phyloP scores from a whole-genome alignment of 2,113 vertebrate genomes.

The Verasper variegatus region DNA sequence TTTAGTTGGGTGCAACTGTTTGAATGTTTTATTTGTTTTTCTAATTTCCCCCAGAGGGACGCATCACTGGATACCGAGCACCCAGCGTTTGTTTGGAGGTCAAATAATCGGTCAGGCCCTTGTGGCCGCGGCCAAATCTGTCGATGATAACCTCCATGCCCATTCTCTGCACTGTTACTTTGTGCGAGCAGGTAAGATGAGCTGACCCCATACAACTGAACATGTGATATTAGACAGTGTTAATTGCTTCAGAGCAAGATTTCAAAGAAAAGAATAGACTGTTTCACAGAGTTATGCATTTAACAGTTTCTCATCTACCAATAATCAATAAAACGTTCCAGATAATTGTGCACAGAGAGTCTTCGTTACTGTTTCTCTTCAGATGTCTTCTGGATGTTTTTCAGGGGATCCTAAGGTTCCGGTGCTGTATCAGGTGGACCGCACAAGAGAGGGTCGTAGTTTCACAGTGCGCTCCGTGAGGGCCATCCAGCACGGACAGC shows the following conservation, averaged over 20 bases:
- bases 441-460: constrained; percentile 88
- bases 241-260: too few relatives aligned
- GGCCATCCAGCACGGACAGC: constrained; percentile 91
- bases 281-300: too few relatives aligned
- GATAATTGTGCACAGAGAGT: background rate
- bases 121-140: constrained; percentile 91
- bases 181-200: constrained; percentile 87
- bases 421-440: constrained; percentile 93
- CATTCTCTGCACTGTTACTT: constrained; percentile 98
- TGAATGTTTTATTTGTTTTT: background rate
- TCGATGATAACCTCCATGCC: constrained; percentile 83
- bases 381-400: background rate
- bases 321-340: background rate
- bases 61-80: constrained; percentile 91
- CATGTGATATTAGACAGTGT: background rate
- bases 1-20: too few relatives aligned
- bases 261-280: too few relatives aligned
- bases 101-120: constrained; percentile 95
- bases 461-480: constrained; percentile 92
- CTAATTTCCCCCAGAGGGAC: constrained; percentile 81
- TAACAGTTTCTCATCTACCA: too few relatives aligned
- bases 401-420: constrained; percentile 92
- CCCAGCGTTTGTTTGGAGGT: constrained; percentile 89
- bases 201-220: background rate
- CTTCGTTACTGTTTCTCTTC: background rate